Evolutionary conservation across 2,113 vertebrate genomes (phyloP).

Genomic region (Myotis lucifugus): DNA sequence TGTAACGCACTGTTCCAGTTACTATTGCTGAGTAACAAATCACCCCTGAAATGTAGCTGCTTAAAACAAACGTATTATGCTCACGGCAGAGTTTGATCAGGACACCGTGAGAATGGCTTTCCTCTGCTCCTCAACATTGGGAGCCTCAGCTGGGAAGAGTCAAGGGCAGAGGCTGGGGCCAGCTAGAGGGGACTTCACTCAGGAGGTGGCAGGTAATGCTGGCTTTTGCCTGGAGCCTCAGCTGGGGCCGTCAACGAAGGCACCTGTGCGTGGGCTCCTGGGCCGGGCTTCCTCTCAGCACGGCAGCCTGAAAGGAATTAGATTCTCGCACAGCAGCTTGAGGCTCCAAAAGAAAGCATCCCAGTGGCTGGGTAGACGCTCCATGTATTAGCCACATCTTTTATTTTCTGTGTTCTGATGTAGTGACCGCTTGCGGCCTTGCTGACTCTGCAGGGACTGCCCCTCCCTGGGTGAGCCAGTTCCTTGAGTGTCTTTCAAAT

Average conservation of each 20-base stretch:
- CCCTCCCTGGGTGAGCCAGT: not conserved
- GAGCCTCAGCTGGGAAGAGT: not conserved
- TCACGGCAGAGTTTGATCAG: not conserved
- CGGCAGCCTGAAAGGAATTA: not conserved
- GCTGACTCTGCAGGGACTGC: not conserved
- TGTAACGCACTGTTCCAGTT: not conserved
- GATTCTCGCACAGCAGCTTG: not conserved
- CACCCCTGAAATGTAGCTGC: not conserved
- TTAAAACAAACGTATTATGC: not conserved
- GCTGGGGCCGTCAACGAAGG: not conserved
- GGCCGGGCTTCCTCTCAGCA: not conserved
- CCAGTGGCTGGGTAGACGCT: not conserved
- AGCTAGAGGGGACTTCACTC: not conserved
- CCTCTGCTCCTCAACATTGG: not conserved
- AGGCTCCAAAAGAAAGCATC: not conserved
- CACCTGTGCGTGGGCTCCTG: not conserved
- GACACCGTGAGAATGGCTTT: not conserved
- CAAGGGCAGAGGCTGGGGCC: not conserved
- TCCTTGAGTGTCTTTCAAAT: not conserved
- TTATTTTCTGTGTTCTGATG: not conserved
- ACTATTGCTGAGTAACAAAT: not conserved
- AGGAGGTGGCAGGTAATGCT: too few species aligned
- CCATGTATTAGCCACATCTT: not conserved
- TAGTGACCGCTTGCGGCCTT: not conserved
- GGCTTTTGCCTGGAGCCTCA: too few species aligned